These are phyloP conservation scores for Nothocercus nigrocapillus DNA, from an alignment of 2,113 vertebrate genomes.

Conservation along the genomic window DNA sequence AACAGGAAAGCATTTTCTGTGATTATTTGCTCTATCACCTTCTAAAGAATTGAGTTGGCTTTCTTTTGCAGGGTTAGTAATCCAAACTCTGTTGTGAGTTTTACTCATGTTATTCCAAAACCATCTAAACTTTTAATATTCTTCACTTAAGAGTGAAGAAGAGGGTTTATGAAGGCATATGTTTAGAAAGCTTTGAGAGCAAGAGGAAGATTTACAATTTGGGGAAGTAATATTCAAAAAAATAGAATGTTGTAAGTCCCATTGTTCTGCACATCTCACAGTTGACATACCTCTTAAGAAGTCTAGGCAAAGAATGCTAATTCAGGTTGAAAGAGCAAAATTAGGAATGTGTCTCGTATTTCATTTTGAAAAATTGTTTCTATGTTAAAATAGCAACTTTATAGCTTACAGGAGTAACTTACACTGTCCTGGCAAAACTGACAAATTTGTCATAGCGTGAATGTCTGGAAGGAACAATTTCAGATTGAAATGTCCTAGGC, in stretches of 20 bases:
- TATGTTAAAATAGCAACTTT: not conserved
- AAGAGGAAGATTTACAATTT: not conserved
- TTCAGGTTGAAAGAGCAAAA: not conserved
- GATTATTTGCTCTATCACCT: too few species aligned
- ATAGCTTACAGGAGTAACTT: not conserved
- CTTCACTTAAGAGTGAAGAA: not conserved
- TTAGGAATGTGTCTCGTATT: not conserved
- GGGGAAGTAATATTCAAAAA: not conserved
- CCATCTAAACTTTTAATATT: not conserved
- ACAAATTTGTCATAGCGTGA: not conserved
- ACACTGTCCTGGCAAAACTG: not conserved
- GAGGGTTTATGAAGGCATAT: not conserved
- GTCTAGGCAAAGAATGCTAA: not conserved
- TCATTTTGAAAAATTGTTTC: not conserved
- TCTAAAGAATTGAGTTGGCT: too few species aligned
- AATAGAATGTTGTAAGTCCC: not conserved
- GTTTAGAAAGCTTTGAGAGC: not conserved
- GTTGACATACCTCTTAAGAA: not conserved
- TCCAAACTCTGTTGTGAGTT: not conserved
- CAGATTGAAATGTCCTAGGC: not conserved
- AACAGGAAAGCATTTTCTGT: too few species aligned
- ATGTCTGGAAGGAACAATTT: not conserved
- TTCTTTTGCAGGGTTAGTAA: not conserved
- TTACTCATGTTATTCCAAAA: not conserved
- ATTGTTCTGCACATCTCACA: not conserved